A percentile compares a stretch with the other conserved stretches of the same genome.
Evolutionary conservation across 2,888 invertebrate species (phyloP).

Genomic region (Incurvaria masculella): DNA sequence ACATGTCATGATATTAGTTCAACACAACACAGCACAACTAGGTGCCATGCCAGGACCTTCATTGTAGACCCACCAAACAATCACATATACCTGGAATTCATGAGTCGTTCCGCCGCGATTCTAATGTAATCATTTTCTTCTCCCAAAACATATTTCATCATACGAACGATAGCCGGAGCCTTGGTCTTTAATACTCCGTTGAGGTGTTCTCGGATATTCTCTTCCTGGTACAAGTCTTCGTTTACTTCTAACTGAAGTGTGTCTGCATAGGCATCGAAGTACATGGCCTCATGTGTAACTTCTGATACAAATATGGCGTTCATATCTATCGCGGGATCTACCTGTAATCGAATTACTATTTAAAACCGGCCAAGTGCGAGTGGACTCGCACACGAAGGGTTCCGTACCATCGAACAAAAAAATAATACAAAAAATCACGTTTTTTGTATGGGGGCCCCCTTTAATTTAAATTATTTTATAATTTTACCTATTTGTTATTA

Average conservation of each 20-base stretch:
- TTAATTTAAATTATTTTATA: too few relatives aligned
- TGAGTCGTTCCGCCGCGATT: constrained; percentile 25
- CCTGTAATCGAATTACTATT: constrained; percentile 33
- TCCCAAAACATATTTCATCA: constrained; percentile 27
- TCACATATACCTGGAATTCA: constrained; percentile 31
- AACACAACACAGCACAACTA: too few relatives aligned
- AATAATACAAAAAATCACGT: too few relatives aligned
- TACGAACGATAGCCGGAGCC: constrained; percentile 34
- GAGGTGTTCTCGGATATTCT: constrained; percentile 25
- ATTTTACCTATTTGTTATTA: too few relatives aligned
- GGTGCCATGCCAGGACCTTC: too few relatives aligned
- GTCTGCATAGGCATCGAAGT: constrained; percentile 26
- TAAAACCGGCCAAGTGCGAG: too few relatives aligned
- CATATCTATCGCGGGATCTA: constrained; percentile 25
- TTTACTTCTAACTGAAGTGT: constrained; percentile 23
- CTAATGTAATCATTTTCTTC: constrained; percentile 27
- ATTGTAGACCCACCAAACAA: too few relatives aligned
- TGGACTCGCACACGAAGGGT: too few relatives aligned
- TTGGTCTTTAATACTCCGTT: constrained; percentile 32
- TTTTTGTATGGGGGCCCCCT: too few relatives aligned
- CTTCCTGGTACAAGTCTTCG: constrained; percentile 25
- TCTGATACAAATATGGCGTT: constrained; percentile 38
- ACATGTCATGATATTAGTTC: too few relatives aligned
- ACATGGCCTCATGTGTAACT: constrained; percentile 38
- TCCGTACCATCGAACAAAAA: too few relatives aligned